Conservation (phyloP, 1,140 invertebrate species). For the Leptopilina clavipes region DNA sequence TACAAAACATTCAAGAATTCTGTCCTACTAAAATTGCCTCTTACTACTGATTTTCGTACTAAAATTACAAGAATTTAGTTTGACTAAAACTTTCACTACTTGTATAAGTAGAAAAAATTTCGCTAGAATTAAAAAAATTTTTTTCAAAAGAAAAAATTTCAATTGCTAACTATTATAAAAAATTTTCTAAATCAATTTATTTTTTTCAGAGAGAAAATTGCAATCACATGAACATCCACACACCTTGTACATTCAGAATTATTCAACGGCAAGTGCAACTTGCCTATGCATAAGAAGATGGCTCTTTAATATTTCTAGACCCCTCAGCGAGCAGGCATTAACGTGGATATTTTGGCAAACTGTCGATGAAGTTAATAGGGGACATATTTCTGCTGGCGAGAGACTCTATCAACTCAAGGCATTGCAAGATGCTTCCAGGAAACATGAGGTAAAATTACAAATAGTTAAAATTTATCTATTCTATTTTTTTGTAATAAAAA, state of each 20-base stretch:
- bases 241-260: conserved; percentile 98
- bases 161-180: no score
- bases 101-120: no score
- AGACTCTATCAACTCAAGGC: conserved; percentile 96
- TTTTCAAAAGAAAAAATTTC: no score
- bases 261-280: conserved; percentile 97
- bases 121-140: no score
- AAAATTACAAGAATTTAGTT: no score
- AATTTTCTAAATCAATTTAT: no score
- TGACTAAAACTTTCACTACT: no score
- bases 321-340: conserved; percentile 81
- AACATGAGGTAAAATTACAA: conserved; percentile 80
- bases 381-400: conserved; percentile 91
- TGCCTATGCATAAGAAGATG: conserved; percentile 96
- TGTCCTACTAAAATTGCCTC: no score
- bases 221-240: conserved; percentile 96
- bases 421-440: conserved; percentile 91
- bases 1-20: no score
- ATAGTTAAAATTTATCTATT: no score
- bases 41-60: no score
- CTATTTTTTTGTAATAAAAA: no score
- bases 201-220: conserved; percentile 89
- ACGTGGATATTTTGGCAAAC: conserved; percentile 87
- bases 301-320: conserved; percentile 86
- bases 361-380: conserved; percentile 95